These are phyloP conservation scores for Girardinichthys multiradiatus DNA, from an alignment of 2,113 vertebrate species.

Conservation along the genomic window DNA sequence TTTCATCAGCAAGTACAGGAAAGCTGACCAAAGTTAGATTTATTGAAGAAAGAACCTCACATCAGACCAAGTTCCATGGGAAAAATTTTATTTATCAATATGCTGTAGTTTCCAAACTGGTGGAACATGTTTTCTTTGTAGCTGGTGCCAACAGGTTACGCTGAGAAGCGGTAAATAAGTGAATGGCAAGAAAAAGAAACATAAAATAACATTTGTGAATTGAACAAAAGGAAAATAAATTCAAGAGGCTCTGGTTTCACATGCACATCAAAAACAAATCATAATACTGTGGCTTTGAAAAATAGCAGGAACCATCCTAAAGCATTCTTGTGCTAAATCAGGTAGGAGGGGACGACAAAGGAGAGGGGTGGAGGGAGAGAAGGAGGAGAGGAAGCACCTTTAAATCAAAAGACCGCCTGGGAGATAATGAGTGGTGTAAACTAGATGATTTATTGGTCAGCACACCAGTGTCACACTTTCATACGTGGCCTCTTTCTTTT, in stretches of 20 bases:
- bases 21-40: too few relatives aligned
- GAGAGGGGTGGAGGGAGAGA: constrained; percentile 46
- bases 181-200: constrained; percentile 77
- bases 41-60: constrained; percentile 46
- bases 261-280: constrained; percentile 64
- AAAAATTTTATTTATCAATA: constrained; percentile 95
- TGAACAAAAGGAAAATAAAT: constrained; percentile 73
- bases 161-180: constrained; percentile 81
- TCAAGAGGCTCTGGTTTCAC: constrained; percentile 73
- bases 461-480: constrained; percentile 57
- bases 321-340: constrained; percentile 69
- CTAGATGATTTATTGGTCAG: constrained; percentile 73
- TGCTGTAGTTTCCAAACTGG: constrained; percentile 87
- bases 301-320: constrained; percentile 68
- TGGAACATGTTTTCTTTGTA: constrained; percentile 86
- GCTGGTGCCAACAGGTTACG: constrained; percentile 82
- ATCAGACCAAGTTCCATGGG: constrained; percentile 85
- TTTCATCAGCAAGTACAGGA: too few relatives aligned
- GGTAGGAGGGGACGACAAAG: constrained; percentile 62
- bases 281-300: constrained; percentile 81
- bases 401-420: constrained; percentile 76
- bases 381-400: constrained; percentile 61
- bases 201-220: constrained; percentile 78
- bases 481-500: constrained; percentile 48
- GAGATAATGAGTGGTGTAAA: constrained; percentile 77